Conservation (phyloP, 1,140 invertebrate genomes). For the Acarapis woodi region DNA sequence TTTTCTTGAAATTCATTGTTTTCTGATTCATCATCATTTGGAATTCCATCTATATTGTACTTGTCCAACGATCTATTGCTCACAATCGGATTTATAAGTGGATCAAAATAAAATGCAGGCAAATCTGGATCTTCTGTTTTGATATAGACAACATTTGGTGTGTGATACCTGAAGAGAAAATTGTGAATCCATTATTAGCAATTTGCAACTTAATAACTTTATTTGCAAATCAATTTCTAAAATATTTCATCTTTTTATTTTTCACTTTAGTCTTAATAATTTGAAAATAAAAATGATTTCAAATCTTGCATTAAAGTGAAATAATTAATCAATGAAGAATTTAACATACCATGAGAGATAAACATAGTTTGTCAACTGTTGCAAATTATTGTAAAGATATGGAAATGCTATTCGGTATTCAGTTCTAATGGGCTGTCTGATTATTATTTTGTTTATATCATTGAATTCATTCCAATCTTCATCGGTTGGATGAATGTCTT, state of each 20-base stretch:
- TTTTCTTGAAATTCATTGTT: conserved; percentile 51
- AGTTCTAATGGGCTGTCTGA: conserved; percentile 85
- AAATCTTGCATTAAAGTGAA: too few relatives aligned
- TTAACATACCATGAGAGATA: conserved; percentile 60
- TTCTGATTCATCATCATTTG: conserved; percentile 27
- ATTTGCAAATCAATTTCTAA: too few relatives aligned
- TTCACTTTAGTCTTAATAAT: too few relatives aligned
- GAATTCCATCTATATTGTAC: conserved; percentile 37
- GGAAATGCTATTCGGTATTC: conserved; percentile 98
- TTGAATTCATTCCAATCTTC: conserved; percentile 99
- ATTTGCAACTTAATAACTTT: too few relatives aligned
- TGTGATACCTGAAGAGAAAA: conserved; percentile 55
- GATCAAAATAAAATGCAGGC: conserved; percentile 98
- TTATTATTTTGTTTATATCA: conserved; percentile 99
- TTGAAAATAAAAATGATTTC: too few relatives aligned
- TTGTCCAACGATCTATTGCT: conserved; percentile 52
- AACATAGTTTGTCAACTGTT: conserved; percentile 44
- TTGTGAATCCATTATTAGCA: too few relatives aligned
- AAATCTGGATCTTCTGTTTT: conserved; percentile 99
- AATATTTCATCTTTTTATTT: too few relatives aligned
- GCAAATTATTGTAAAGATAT: conserved; percentile 95
- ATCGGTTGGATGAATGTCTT: conserved; percentile 83
- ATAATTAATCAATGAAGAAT: not conserved
- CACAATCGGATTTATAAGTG: conserved; percentile 93
- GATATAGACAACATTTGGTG: conserved; percentile 94